A percentile compares a stretch with the other conserved stretches of the same genome.
Conservation (phyloP, 2,888 invertebrate species). For the Polymixis lichenea region DNA sequence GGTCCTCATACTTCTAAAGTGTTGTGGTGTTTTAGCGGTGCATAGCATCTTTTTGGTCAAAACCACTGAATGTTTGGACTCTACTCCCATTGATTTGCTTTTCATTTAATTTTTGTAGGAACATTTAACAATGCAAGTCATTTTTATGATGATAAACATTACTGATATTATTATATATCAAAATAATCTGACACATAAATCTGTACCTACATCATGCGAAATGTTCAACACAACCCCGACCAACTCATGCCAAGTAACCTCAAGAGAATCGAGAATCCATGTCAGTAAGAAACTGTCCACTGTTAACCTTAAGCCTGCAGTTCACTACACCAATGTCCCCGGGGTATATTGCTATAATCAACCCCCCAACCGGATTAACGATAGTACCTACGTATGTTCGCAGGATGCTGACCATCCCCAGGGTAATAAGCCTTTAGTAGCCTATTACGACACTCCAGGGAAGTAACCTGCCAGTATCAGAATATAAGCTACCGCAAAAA, state of each 20-base stretch:
- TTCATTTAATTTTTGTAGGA: background rate
- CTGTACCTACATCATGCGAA: background rate
- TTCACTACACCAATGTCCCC: slow-evolving; percentile 16
- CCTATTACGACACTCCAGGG: slow-evolving; percentile 46
- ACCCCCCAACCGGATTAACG: slow-evolving; percentile 44
- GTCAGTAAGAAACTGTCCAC: slow-evolving; percentile 33
- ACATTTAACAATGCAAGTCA: background rate
- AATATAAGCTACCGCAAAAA: slow-evolving; percentile 28
- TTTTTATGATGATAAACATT: background rate
- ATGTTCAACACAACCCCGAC: background rate
- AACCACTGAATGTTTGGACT: background rate
- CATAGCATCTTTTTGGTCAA: background rate
- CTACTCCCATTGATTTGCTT: background rate
- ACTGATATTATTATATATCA: too few relatives aligned
- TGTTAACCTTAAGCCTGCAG: slow-evolving; percentile 28
- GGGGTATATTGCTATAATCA: slow-evolving; percentile 42
- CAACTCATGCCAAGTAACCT: slow-evolving; percentile 25
- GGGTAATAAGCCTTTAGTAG: slow-evolving; percentile 55
- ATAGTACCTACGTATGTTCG: slow-evolving; percentile 42
- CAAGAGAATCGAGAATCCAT: slow-evolving; percentile 32
- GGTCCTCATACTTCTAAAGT: too few relatives aligned
- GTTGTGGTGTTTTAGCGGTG: background rate
- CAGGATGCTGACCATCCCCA: slow-evolving; percentile 39
- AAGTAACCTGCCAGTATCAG: slow-evolving; percentile 27
- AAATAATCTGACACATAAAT: slow-evolving; percentile 1